Evolutionary conservation across 2,888 invertebrate genomes (phyloP), one percentile per base, ranked within the genome.

Genomic region (Mythimna ferrago): DNA sequence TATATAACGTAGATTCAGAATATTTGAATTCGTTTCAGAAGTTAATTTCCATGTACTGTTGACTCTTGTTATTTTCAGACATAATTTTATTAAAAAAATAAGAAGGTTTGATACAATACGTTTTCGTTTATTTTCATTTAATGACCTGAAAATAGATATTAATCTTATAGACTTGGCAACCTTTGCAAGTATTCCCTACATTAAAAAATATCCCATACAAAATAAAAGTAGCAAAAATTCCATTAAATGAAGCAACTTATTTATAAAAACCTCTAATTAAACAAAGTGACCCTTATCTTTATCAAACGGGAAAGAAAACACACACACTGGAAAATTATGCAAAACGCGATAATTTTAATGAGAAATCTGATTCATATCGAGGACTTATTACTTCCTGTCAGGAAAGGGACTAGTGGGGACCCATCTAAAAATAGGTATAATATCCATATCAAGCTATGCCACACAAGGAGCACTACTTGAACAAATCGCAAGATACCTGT

Each of bases 341-440:
- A 82, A 82, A 75, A 68, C 69, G 26, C n/a, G 83, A 80, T 86
- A 76, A 75, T 72, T 80, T 70, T 80, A 82, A 84, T 72, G 75
- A 84, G 79, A 76, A 82, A 76, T 78, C 78, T 35, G 83, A 80
- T 86, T 81, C 77, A 86, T 86, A 85, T 85, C 87, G 74, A 76
- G 76, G 76, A 87, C 78, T 84, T 85, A 86, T 88, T 83, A 86
- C 73, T 76, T 81, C 80, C 76, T 77, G 85, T 68, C 76, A 73
- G 73, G 66, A 65, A 69, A 81, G 70, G 78, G 78, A 80, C 79
- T 74, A 65, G 71, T 66, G 73, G 65, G 73, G 62, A 81, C 75
- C 81, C 65, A 82, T 86, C 80, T 78, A 78, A 80, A 38, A 80
- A 48, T 9, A 54, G 16, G 21, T 2, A 32, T 32, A 9, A 21